Conservation (phyloP, 2,888 invertebrate genomes). For the Plebejus argus region DNA sequence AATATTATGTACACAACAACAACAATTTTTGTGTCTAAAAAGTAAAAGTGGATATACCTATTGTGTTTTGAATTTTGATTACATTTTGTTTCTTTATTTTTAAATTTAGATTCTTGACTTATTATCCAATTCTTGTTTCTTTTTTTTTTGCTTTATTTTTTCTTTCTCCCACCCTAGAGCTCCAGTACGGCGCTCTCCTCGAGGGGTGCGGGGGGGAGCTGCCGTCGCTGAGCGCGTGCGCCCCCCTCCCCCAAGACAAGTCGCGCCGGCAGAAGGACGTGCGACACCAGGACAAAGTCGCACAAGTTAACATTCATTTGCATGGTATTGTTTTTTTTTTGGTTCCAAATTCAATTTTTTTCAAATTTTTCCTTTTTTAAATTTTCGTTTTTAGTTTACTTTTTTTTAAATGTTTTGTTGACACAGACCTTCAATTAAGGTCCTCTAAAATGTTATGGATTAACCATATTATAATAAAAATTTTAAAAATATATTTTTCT, state of each 20-base stretch:
- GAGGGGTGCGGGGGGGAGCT: constrained; percentile 80
- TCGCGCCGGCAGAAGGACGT: constrained; percentile 83
- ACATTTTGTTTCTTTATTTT: neutral
- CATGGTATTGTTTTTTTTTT: constrained; percentile 84
- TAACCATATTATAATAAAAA: constrained; percentile 31
- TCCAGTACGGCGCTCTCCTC: constrained; percentile 79
- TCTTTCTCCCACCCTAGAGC: constrained; percentile 65
- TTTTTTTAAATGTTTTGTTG: constrained; percentile 33
- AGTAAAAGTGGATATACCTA: too few species aligned
- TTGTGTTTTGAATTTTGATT: too few species aligned
- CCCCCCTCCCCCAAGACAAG: constrained; percentile 82
- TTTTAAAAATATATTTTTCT: constrained; percentile 37
- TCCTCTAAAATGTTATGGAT: constrained; percentile 25
- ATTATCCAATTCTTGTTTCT: constrained; percentile 43
- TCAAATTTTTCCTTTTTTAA: neutral
- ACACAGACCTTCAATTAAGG: neutral
- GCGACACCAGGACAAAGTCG: constrained; percentile 87
- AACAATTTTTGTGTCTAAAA: too few species aligned
- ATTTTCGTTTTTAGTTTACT: constrained; percentile 2
- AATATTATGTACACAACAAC: too few species aligned
- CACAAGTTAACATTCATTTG: constrained; percentile 90
- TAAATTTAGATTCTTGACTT: neutral
- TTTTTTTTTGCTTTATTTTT: constrained; percentile 47
- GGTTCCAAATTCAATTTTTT: constrained; percentile 2
- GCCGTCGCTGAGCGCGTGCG: constrained; percentile 71